Base-by-base conservation (phyloP, 2,797 vertebrate genomes). In the Dendrocincla fuliginosa region DNA sequence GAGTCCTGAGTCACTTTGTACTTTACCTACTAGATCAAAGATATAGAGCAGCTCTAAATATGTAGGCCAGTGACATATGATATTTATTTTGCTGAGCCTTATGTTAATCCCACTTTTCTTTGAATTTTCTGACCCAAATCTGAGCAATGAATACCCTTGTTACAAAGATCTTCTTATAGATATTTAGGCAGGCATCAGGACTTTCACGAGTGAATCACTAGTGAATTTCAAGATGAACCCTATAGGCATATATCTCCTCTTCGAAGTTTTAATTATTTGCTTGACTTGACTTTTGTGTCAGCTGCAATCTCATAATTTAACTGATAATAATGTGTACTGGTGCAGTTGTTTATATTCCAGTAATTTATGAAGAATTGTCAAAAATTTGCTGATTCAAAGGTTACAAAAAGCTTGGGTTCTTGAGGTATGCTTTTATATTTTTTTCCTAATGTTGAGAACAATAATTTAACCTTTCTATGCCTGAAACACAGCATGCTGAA, bases 231-330 rank as follows among this genome's bases (percentile, higher is more conserved):
- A 78, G 75, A 57, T 60, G 42, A 92, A 56, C 14, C 9, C n/a
- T 16, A 24, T 30, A 46, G 30, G 23, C 42, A 44, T 20, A 63
- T 11, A 49, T 7, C 17, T 90, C 5, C 8, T 77, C 25, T 53
- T 79, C 67, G 77, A 96, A 83, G 11, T 70, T 75, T 82, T n/a
- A 3, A 4, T 93, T 77, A 75, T 77, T 80, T 93, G 71, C 76
- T 93, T 94, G 27, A 53, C 52, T 82, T 85, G 82, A 78, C 71
- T 87, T 89, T 68, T 88, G 19, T 90, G 73, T 73, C 61, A 87
- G 64, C 23, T 88, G 57, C 59, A 93, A 84, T 88, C 46, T 69
- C 65, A 71, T 71, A 81, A 75, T 78, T 95, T 86, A 84, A 57
- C 53, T 65, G 65, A 65, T 84, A 85, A 83, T 80, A 80, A 88